Base-by-base conservation (phyloP, 35 echinoderm and acorn worm species). In the Eucidaris tribuloides region DNA sequence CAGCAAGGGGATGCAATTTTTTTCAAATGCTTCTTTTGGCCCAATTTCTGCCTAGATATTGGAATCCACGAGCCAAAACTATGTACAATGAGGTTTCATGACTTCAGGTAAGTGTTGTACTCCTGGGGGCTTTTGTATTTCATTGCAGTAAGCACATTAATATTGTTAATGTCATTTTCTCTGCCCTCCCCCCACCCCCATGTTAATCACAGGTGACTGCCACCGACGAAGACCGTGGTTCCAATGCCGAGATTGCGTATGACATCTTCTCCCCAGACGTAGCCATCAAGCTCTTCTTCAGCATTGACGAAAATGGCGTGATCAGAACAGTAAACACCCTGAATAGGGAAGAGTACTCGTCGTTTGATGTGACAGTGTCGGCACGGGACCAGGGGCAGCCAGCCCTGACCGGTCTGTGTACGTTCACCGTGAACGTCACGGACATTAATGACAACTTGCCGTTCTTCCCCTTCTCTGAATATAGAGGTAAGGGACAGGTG, bases 401-500 rank as follows among this genome's bases (percentile, higher is more conserved):
- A 44, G 42, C 85, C 24, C 74, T 91, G 33, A 80, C 61, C 18
- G 89, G 94, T 23, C 58, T 91, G 29, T 97, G 94, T 78, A 80
- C 80, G 19, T 84, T 97, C 49, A 85, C 94, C 1, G 71, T 91
- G 42, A 84, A 42, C 18, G 58, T 97, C 11, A 72, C 46, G 9
- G 94, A 97, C 58, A 77, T 84, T 17, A 92, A 97, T 46, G 94
- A 97, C 54, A 84, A 83, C 13, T 68, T 46, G 31, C 94, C 94
- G 17, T 24, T 11, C 2, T 94, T 94, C 49, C 74, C 81, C 11
- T 80, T 78, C 5, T 58, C 84, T 14, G 34, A 45, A 14, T 63
- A 83, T 65, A 25, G 58, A 42, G 30, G 45, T 76, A 43, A 58
- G 55, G 27, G n/a, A 34, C 34, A 46, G n/a, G n/a, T n/a, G n/a